phyloP scores from a whole-genome alignment of 2,797 vertebrate species.

The Ataeniobius toweri region DNA sequence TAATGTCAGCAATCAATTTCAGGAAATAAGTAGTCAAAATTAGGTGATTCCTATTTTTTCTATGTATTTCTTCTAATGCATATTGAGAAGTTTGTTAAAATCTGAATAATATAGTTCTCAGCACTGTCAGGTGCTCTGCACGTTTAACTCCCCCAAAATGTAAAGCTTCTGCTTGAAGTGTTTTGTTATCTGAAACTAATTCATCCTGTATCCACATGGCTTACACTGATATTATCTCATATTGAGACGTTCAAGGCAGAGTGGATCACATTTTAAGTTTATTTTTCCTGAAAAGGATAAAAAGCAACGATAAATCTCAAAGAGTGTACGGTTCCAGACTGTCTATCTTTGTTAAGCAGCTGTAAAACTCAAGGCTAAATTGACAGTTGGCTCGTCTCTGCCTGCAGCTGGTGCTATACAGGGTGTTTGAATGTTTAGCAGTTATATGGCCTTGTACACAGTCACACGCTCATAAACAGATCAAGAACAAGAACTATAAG shows the following conservation, averaged over 20 bases:
- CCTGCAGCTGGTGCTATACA: constrained; percentile 51
- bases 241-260: constrained; percentile 9
- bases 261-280: constrained; percentile 25
- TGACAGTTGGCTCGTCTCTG: constrained; percentile 59
- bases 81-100: neutral
- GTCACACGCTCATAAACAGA: constrained; percentile 54
- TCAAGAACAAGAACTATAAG: constrained; percentile 38
- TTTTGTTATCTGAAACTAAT: constrained; percentile 4
- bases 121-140: neutral
- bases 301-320: constrained; percentile 44
- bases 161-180: neutral
- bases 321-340: constrained; percentile 42
- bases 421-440: constrained; percentile 47
- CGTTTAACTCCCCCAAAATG: neutral
- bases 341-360: constrained; percentile 63
- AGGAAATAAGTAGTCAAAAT: constrained; percentile 9
- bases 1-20: constrained; percentile 12
- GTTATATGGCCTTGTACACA: constrained; percentile 54
- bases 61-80: neutral
- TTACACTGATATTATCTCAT: constrained; percentile 6
- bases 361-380: constrained; percentile 62
- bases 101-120: neutral
- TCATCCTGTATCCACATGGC: neutral
- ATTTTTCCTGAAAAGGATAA: constrained; percentile 37
- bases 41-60: neutral